Conservation (phyloP, 2,113 vertebrate genomes). For the Antigone vipio region DNA sequence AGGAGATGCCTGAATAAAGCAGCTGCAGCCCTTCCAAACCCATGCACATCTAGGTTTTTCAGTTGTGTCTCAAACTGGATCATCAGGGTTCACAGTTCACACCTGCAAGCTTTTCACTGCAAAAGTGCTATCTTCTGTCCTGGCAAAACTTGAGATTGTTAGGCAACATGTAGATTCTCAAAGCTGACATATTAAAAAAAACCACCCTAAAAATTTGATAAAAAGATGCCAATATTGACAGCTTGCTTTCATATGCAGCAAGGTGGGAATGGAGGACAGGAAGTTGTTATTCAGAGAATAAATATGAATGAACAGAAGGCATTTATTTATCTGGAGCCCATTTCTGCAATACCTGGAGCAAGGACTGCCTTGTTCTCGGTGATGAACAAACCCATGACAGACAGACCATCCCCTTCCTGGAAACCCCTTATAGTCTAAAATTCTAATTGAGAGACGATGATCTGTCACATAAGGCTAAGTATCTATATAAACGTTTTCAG, state of each 20-base stretch:
- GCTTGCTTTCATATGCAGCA: neutral
- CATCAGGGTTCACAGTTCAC: neutral
- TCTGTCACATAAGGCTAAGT: neutral
- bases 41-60: fast-evolving
- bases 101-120: neutral
- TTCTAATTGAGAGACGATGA: neutral
- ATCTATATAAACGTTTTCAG: neutral
- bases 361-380: neutral
- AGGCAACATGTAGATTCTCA: neutral
- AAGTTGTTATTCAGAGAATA: neutral
- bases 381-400: fast-evolving
- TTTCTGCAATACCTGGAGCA: neutral
- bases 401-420: neutral
- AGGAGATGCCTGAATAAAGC: neutral
- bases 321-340: neutral
- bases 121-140: neutral
- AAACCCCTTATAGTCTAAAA: neutral
- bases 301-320: neutral
- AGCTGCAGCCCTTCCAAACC: neutral
- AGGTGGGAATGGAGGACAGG: neutral
- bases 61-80: neutral
- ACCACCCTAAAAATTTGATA: neutral
- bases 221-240: neutral
- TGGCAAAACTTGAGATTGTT: neutral
- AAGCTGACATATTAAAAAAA: neutral